Base-by-base conservation (phyloP, 2,113 vertebrate genomes). In the Antennarius striatus region DNA sequence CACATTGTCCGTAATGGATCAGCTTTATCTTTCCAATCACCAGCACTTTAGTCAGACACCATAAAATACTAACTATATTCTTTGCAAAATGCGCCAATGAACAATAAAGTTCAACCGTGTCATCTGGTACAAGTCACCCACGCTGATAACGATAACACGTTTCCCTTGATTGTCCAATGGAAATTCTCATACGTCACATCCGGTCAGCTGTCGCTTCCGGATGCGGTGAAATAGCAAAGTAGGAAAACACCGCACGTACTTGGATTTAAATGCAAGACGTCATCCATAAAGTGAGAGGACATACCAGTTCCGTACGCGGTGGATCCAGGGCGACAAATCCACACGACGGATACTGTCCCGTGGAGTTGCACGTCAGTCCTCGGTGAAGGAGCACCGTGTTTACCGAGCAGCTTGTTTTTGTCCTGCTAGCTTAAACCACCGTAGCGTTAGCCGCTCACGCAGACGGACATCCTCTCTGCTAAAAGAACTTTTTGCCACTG, bases 171-270 rank as follows among this genome's bases (percentile, higher is more conserved):
- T 78, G 70, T 73, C 60, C 68, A 67, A 68, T 70, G 63, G 64
- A 53, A 63, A 72, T 40, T 40, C 36, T 14, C 4, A 4, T 10
- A 63, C 85, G 82, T 88, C 80, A 90, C 56, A 28, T 90, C 87
- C 86, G 62, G 73, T 73, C 76, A 80, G 55, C 73, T 87, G 85
- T 80, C 80, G 78, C 67, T 91, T 90, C 91, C 91, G 88, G 89
- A 73, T 85, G 83, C 82, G 82, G 84, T 76, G 73, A 73, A 76
- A 71, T 73, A 4, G 83, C 54, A 4, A 69, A 80, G 29, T 63
- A 67, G 73, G 69, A 80, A 85, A 85, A 88, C 68, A 82, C 69
- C 52, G 74, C 71, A 79, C 69, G 70, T 62, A 64, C 63, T 73
- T 59, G 80, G 75, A 82, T 80, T 63, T 78, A 80, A 80, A 86